Conservation (phyloP, 2,888 invertebrate species). For the Cephus sareptanus region DNA sequence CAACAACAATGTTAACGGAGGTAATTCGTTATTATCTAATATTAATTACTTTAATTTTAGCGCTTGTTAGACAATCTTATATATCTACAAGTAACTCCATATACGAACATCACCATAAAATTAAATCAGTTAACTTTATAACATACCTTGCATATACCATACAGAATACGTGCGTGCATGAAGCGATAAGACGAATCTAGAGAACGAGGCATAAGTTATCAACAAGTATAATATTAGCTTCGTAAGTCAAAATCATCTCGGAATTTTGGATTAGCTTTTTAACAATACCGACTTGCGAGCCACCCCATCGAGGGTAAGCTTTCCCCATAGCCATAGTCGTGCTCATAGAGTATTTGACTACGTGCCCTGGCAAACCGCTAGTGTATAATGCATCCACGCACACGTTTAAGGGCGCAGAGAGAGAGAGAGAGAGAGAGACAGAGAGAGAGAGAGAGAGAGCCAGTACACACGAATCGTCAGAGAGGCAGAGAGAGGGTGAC, state of each 20-base stretch:
- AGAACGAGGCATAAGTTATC: background rate
- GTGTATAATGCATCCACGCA: slow-evolving; percentile 44
- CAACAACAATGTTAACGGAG: no score
- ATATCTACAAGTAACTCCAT: no score
- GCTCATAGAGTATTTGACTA: slow-evolving; percentile 45
- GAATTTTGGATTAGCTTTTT: background rate
- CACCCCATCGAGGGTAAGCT: background rate
- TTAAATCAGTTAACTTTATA: background rate
- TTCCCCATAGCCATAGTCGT: slow-evolving; percentile 22
- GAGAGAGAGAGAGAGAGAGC: slow-evolving; percentile 2
- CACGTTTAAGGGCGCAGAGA: slow-evolving; percentile 16
- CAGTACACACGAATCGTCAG: slow-evolving; percentile 1
- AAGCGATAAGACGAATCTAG: background rate
- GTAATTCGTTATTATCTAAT: no score
- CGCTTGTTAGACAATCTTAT: no score
- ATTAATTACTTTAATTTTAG: no score
- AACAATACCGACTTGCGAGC: background rate
- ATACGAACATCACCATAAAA: background rate
- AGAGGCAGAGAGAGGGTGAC: background rate
- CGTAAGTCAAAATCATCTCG: background rate
- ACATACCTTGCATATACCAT: background rate
- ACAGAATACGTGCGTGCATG: background rate
- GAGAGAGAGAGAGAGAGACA: slow-evolving; percentile 10
- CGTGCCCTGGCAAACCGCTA: slow-evolving; percentile 46
- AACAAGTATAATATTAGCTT: background rate